These are phyloP conservation scores for Mongoloraphidia duomilia DNA, from an alignment of 2,888 invertebrate genomes.

Conservation along the genomic window DNA sequence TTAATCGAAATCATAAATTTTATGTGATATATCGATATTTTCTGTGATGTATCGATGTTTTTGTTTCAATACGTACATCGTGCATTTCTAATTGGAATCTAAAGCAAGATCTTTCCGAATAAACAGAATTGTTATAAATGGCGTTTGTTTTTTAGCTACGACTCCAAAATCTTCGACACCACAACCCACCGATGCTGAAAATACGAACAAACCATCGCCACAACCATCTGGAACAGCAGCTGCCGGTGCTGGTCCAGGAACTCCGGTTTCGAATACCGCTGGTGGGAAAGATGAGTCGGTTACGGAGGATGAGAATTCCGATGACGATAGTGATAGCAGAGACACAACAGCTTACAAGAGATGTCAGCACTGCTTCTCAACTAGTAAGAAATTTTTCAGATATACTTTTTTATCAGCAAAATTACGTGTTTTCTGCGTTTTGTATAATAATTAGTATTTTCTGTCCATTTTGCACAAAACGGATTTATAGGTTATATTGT, in stretches of 20 bases:
- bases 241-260: slow-evolving; percentile 44
- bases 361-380: slow-evolving; percentile 62
- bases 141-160: too few species aligned
- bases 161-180: slow-evolving; percentile 19
- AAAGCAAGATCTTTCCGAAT: slow-evolving; percentile 26
- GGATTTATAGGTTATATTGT: too few species aligned
- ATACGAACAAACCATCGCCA: slow-evolving; percentile 35
- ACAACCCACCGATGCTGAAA: slow-evolving; percentile 26
- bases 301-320: slow-evolving; percentile 51
- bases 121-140: slow-evolving; percentile 40
- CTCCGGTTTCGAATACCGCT: too few species aligned
- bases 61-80: too few species aligned
- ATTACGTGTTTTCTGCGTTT: not conserved
- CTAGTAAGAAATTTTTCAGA: slow-evolving; percentile 34
- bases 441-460: too few species aligned
- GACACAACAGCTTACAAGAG: slow-evolving; percentile 50
- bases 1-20: too few species aligned
- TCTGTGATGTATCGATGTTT: too few species aligned
- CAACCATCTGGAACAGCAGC: slow-evolving; percentile 45
- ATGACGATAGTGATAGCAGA: slow-evolving; percentile 88
- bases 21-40: too few species aligned
- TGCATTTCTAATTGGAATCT: too few species aligned
- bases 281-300: slow-evolving; percentile 1
- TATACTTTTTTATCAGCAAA: not conserved
- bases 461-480: too few species aligned